A percentile compares a stretch with the other conserved stretches of the same genome.
Conservation (phyloP, 2,113 vertebrate genomes). For the Eudyptes chrysolophus region DNA sequence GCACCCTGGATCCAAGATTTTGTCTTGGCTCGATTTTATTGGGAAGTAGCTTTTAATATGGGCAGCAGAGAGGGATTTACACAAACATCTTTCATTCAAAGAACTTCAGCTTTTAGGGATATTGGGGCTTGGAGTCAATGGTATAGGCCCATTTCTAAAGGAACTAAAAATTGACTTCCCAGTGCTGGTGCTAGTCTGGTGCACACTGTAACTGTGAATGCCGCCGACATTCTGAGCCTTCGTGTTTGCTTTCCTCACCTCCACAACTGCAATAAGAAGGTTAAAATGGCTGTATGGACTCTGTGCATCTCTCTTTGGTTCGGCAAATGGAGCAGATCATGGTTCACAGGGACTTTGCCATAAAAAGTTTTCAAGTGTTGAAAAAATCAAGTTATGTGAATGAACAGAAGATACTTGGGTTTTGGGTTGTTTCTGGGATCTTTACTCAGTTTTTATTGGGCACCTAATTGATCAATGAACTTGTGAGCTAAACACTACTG, state of each 20-base stretch:
- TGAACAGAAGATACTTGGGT: background rate
- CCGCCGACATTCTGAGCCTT: rapidly evolving
- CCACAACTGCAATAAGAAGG: background rate
- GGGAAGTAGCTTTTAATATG: background rate
- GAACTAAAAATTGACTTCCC: background rate
- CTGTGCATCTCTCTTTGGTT: background rate
- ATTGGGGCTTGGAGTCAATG: background rate
- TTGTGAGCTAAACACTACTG: background rate
- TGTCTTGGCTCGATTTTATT: background rate
- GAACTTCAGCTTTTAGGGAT: background rate
- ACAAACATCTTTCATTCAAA: background rate
- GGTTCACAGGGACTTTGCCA: background rate
- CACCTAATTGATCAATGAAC: background rate
- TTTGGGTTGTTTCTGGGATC: background rate
- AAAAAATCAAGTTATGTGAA: background rate
- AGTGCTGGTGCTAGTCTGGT: background rate
- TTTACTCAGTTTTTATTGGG: background rate
- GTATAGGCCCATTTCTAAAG: background rate
- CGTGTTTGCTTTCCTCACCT: background rate
- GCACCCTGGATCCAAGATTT: background rate
- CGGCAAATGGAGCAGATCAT: background rate
- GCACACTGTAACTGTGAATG: background rate
- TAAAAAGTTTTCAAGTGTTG: background rate
- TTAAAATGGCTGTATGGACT: background rate
- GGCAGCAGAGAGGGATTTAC: background rate